Evolutionary conservation across 1,140 invertebrate species (phyloP), one percentile per base, ranked within the genome.

Genomic region (Eriosoma lanigerum): DNA sequence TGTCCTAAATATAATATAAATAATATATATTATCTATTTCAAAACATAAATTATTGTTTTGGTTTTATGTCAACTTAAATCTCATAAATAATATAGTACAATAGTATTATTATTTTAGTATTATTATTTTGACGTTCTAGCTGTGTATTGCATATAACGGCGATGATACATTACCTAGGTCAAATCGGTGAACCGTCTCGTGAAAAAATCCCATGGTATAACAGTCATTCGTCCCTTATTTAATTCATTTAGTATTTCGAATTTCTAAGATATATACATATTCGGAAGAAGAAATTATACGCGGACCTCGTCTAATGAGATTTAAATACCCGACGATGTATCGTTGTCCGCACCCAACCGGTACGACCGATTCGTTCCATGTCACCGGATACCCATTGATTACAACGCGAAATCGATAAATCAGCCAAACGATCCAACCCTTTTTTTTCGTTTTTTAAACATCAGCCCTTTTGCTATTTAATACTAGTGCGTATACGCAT

Each of bases 351-450:
- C 68, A 24, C 9, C 17, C 24, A 50, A 70, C 68, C 68, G 68
- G 68, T 70, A 58, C 54, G 32, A 46, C 32, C 38, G 73, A 78
- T 78, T 78, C 73, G 73, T 78, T 78, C 73, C 73, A 56, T 78
- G 73, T 78, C 73, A 78, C 26, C 38, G 54, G 21, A 78, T 78
- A 60, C 52, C 73, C 73, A 26, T 60, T 78, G 21, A 46, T 78
- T 46, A 1, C 56, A 17, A 58, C 26, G 72, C 50, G n/a, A 44
- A 58, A 78, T 78, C 73, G 73, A 78, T 78, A 78, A 78, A 78
- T 78, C 73, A 78, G 32, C 12, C 0, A 17, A 24, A 70, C 26
- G 21, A 58, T 56, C 29, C 60, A 78, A 60, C 73, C 73, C 54
- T 38, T 78, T 60, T 60, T 38, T 4, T 78, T 48, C 29, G 50